Evolutionary conservation across 1,140 invertebrate genomes (phyloP), one percentile per base, ranked within the genome.

Genomic region (Bombus affinis): DNA sequence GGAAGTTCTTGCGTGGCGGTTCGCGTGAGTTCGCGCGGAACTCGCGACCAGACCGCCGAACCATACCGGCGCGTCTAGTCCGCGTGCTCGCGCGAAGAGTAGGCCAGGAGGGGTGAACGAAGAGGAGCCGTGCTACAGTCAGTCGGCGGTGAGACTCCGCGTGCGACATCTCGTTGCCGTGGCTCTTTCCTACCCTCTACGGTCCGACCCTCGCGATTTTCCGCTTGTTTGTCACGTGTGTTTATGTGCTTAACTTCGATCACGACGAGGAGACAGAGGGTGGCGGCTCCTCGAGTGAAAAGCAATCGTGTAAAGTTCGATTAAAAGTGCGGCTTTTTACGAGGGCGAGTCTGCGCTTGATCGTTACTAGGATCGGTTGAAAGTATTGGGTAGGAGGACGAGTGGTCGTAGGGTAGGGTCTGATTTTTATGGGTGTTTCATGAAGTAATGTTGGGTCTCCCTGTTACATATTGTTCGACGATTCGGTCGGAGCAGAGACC

Each of bases 61-160:
- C 8, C 39, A 47, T 62, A 73, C 62, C 42, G 62, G 12, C 44
- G 81, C 62, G 42, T 77, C 81, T 57, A 47, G 66, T 82, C 57
- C 65, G 74, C 74, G 76, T 80, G 83, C 57, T 71, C 77, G 66
- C 66, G 76, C n/a, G 12, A 65, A 39, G 42, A 53, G 47, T 53
- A 22, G 47, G 47, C 18, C 47, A 53, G 72, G 77, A 85, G 87
- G 76, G 81, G 84, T 59, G 79, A 74, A 25, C 79, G 68, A 68
- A 83, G 71, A 72, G 71, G 78, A 81, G 72, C 28, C 39, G 47
- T 37, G 62, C 68, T 62, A 71, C 53, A 68, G 81, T 91, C 90
- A 92, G 89, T 92, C 86, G 91, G 91, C 87, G 89, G 91, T 81
- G 77, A 87, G 84, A 92, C 91, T 91, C 89, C 92, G 89, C 89